Evolutionary conservation across 1,140 invertebrate species (phyloP), one percentile per base, ranked within the genome.

Genomic region (Pemphigus obesinymphae): DNA sequence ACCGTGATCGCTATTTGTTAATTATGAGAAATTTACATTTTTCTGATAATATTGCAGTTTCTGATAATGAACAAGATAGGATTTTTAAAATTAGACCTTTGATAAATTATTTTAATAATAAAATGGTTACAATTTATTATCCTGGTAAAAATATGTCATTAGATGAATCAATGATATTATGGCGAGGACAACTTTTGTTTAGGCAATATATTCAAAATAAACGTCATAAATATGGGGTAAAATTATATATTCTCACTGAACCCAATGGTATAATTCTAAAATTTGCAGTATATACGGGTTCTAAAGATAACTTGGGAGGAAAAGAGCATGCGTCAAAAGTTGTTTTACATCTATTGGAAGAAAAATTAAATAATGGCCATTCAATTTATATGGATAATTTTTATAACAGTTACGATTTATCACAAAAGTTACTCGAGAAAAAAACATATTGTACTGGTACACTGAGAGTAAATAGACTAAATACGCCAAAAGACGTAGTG

Each of bases 331-430:
- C 37, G 3, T 20, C 37, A 23, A 70, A 70, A 15, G 37, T 70
- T n/a, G n/a, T 70, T 43, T 23, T 70, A 26, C 68, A 70, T 23
- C 13, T 70, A 17, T 43, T 70, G 37, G 15, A 17, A 8, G 37
- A 70, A 45, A 45, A 72, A 72, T 20, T 72, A 34, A 72, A 72
- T 17, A 31, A 8, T 53, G 45, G 45, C 31, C 17, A 50, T n/a
- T n/a, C n/a, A n/a, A n/a, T n/a, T n/a, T n/a, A n/a, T n/a, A n/a
- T n/a, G n/a, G n/a, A n/a, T n/a, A 37, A 34, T 37, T 37, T 37
- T 63, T 83, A 83, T 43, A 83, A 83, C 43, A 58, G 48, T 26
- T 50, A 63, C 31, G 31, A 53, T 37, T 43, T 83, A 23, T 23
- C 83, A 0, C n/a, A 17, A 40, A 63, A 82, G 66, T 34, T 82